Conservation (phyloP, 2,113 vertebrate species). For the Eleginops maclovinus region DNA sequence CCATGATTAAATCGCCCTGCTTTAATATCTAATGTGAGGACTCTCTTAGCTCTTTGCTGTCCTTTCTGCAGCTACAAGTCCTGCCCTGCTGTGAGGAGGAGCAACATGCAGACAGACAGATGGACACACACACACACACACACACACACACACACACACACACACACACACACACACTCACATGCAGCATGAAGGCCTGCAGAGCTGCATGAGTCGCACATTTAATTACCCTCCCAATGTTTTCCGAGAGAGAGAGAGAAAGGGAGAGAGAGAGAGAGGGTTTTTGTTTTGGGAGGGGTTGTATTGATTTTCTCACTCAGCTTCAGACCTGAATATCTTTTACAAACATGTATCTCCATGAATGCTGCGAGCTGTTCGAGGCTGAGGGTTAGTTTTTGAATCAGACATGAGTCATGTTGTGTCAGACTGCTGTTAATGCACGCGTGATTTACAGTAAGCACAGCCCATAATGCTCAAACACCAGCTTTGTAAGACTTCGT, state of each 20-base stretch:
- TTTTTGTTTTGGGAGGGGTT: too few species aligned
- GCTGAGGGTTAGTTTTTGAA: not conserved
- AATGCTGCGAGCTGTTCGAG: not conserved
- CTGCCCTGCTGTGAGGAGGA: not conserved
- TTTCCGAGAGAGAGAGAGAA: too few species aligned
- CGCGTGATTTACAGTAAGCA: too few species aligned
- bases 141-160: conserved; percentile 17
- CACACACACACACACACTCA: not conserved
- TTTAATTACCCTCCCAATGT: conserved; percentile 59
- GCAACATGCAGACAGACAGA: conserved; percentile 41
- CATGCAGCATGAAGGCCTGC: conserved; percentile 39
- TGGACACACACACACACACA: conserved; percentile 30
- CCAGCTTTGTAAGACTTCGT: not conserved
- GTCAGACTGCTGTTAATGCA: not conserved
- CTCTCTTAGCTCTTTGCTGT: not conserved
- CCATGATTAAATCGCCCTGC: too few species aligned
- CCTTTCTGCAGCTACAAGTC: not conserved
- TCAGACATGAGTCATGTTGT: too few species aligned
- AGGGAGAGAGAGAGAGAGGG: not conserved
- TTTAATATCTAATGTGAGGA: not conserved
- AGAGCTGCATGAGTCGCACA: conserved; percentile 48
- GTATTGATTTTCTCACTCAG: not conserved
- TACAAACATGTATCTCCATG: not conserved
- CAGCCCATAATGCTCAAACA: too few species aligned
- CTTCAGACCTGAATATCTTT: not conserved